Evolutionary conservation across 2,797 vertebrate species (phyloP), one percentile per base, ranked within the genome.

Genomic region (Xerus rutilus): DNA sequence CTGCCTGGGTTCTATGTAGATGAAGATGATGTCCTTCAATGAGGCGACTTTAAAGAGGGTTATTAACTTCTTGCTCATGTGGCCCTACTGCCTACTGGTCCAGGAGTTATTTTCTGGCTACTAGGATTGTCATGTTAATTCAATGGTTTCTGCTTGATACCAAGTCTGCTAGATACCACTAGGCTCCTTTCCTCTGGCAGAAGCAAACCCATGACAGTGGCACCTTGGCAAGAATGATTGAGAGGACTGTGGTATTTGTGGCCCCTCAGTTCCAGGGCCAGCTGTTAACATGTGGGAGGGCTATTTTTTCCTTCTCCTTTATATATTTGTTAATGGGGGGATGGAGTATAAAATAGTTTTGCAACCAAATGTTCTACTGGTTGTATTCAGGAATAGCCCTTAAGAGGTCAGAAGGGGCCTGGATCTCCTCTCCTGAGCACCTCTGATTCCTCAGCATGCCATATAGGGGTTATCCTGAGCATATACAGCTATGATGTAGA

Each of bases 401-500:
- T 5, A 47, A 30, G 65, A 57, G 30, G 28, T 77, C 54, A 23
- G 23, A 15, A 7, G 0, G 12, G 67, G 21, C 39, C 57, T 64
- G 47, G 39, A 35, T 67, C 47, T 47, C 49, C 17, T 52, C 77
- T 77, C 47, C 13, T 4, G 23, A 49, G 52, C 52, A 67, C 20
- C 86, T 84, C 67, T 39, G 23, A 35, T 52, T 52, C 62, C 43
- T 43, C 13, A 20, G 11, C 23, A 13, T 17, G n/a, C 21, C 28
- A 6, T 1, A 0, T 0, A 3, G 23, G 49, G n/a, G 17, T 32
- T 54, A 3, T 25, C 35, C n/a, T 62, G 32, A 13, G 0, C 25
- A 5, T 0, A 1, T 2, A 32, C 5, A 30, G 45, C 2, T 1
- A 0, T 9, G 64, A 20, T 0, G 0, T 10, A 32, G n/a, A 23